Percentiles rank a stretch among this genome's conserved stretches.
These are phyloP conservation scores for Mesoligia furuncula DNA, from an alignment of 2,888 invertebrate species.

Conservation along the genomic window DNA sequence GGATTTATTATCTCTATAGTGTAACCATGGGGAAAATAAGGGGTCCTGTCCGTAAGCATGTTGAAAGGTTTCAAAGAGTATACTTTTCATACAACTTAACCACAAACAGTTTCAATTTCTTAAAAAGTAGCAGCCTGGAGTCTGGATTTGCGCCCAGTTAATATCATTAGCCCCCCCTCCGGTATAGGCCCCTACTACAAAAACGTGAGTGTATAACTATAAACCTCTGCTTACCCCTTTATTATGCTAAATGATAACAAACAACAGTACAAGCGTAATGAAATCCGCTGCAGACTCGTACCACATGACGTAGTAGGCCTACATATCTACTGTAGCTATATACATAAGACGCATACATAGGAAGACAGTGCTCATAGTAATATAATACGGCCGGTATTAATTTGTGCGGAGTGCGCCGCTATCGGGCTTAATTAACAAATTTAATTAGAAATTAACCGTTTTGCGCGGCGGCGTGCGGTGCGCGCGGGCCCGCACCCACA, in stretches of 20 bases:
- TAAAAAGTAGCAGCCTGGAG: neutral
- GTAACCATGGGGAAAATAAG: neutral
- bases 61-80: neutral
- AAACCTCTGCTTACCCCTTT: neutral
- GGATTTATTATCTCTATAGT: neutral
- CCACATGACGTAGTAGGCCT: slow-evolving; percentile 15
- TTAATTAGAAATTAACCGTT: slow-evolving; percentile 91
- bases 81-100: neutral
- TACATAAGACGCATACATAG: slow-evolving; percentile 51
- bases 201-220: neutral
- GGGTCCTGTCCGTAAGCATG: neutral
- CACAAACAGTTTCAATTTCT: neutral
- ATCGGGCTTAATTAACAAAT: slow-evolving; percentile 91
- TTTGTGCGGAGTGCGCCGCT: slow-evolving; percentile 79
- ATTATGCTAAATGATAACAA: slow-evolving; percentile 11
- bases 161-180: neutral
- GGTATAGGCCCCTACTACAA: too few relatives aligned
- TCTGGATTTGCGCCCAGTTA: neutral
- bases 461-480: slow-evolving; percentile 75
- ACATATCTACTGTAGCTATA: neutral
- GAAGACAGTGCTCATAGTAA: slow-evolving; percentile 68
- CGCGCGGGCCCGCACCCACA: slow-evolving; percentile 67
- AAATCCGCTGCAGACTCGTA: neutral
- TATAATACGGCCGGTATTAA: slow-evolving; percentile 83
- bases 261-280: neutral